phyloP scores from a whole-genome alignment of 1,140 invertebrate genomes.

The Lucilia cuprina region DNA sequence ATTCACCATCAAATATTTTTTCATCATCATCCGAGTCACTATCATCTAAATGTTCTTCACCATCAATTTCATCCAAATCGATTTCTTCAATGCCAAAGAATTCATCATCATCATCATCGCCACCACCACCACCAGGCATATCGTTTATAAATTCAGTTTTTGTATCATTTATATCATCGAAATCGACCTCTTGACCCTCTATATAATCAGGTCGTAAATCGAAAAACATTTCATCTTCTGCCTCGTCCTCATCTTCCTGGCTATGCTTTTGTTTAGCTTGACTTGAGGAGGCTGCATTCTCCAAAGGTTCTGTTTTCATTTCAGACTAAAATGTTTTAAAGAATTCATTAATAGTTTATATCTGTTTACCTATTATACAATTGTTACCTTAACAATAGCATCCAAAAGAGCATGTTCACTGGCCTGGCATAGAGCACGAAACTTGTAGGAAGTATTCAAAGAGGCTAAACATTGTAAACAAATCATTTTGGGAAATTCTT shows the following conservation, averaged over 20 bases:
- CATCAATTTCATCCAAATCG: slow-evolving; percentile 31
- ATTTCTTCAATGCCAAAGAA: slow-evolving; percentile 37
- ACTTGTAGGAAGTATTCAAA: slow-evolving; percentile 49
- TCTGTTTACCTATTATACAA: background rate
- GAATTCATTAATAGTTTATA: background rate
- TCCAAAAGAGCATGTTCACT: slow-evolving; percentile 53
- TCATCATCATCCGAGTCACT: slow-evolving; percentile 52
- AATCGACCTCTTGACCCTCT: slow-evolving; percentile 52
- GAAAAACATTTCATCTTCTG: slow-evolving; percentile 51
- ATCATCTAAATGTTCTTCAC: slow-evolving; percentile 36
- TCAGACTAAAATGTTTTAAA: slow-evolving; percentile 43
- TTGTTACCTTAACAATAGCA: slow-evolving; percentile 51
- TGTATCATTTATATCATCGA: slow-evolving; percentile 50
- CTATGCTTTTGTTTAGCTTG: background rate
- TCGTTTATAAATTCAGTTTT: background rate
- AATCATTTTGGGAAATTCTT: slow-evolving; percentile 56
- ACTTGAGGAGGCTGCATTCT: slow-evolving; percentile 35
- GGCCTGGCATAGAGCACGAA: slow-evolving; percentile 53
- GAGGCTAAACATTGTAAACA: slow-evolving; percentile 48
- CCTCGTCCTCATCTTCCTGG: slow-evolving; percentile 42
- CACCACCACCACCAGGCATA: background rate
- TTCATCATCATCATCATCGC: slow-evolving; percentile 40
- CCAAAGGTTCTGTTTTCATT: slow-evolving; percentile 51
- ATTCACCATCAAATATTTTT: slow-evolving; percentile 10
- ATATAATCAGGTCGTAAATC: slow-evolving; percentile 53